Evolutionary conservation across 2,113 vertebrate species (phyloP).

Genomic region (Chlamydotis undulata): DNA sequence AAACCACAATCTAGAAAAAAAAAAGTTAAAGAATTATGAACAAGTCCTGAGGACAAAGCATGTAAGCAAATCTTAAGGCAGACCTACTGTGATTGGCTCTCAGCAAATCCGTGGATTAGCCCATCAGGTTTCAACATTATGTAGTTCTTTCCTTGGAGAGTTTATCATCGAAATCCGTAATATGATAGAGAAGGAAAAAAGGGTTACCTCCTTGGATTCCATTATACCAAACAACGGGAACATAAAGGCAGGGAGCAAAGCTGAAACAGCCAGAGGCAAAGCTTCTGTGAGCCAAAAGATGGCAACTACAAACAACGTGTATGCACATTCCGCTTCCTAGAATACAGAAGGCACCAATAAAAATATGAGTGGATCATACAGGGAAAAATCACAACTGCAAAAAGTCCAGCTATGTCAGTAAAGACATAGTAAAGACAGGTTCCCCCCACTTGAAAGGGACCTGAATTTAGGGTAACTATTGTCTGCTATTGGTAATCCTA

Average conservation of each 20-base stretch:
- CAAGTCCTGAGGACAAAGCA: neutral
- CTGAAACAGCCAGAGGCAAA: constrained; percentile 86
- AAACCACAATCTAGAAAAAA: neutral
- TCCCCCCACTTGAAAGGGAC: neutral
- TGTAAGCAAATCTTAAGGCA: neutral
- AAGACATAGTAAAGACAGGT: neutral
- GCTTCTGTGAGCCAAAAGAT: constrained; percentile 89
- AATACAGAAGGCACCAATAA: constrained; percentile 15
- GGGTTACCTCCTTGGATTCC: constrained; percentile 80
- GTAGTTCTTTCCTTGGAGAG: neutral
- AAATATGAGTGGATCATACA: neutral
- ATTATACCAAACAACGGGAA: constrained; percentile 90
- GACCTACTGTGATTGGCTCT: neutral
- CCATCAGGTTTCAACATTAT: neutral
- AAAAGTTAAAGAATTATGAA: neutral
- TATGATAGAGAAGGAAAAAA: neutral
- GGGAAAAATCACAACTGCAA: neutral
- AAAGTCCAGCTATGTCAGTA: neutral
- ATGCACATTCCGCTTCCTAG: constrained; percentile 90
- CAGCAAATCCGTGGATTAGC: neutral
- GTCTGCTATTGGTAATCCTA: neutral
- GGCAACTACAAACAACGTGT: constrained; percentile 83
- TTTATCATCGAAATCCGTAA: neutral
- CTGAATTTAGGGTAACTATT: neutral
- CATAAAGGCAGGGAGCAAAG: constrained; percentile 87